Base-by-base conservation (phyloP, 2,797 vertebrate species). In the Helostoma temminkii region DNA sequence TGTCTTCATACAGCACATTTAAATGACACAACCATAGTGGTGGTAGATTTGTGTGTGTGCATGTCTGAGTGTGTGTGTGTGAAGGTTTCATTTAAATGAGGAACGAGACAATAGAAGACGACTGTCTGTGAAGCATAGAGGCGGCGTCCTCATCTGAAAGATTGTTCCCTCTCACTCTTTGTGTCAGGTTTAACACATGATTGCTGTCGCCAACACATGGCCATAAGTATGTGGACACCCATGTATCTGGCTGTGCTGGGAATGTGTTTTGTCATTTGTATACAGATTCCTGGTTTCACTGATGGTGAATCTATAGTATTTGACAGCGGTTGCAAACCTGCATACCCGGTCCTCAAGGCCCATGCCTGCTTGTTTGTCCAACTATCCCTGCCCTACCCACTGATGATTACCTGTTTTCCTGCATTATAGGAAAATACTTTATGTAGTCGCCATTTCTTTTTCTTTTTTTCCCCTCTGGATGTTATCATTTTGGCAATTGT, bases 401-500 rank as follows among this genome's bases (percentile, higher is more conserved):
- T 26, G 26, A 3, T 26, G 26, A 26, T 26, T 26, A 26, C 26
- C 26, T 26, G 26, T 46, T 76, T 66, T 76, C 76, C 71, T 80
- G 43, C 66, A 80, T 81, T 82, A 85, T 52, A 53, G 48, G 30
- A 24, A 57, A 74, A 72, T 80, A 69, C 82, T 80, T 80, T 69
- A 74, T 78, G 55, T 64, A 49, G 55, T 66, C 36, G 37, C 37
- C 43, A 16, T 54, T 22, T 53, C 37, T 50, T 58, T 47, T 62
- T 54, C 12, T 62, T 84, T 66, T 76, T 71, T 62, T 50, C 16
- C 43, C 62, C 16, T 39, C 62, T 30, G 76, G 77, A 84, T 83
- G 71, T 88, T 91, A 88, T 90, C 86, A 49, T 76, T 69, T 66
- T 82, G 67, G 80, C 77, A 85, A 88, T 89, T 89, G 84, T 87